These are phyloP conservation scores for Salticus scenicus DNA, from an alignment of 2,888 invertebrate genomes.

Conservation along the genomic window DNA sequence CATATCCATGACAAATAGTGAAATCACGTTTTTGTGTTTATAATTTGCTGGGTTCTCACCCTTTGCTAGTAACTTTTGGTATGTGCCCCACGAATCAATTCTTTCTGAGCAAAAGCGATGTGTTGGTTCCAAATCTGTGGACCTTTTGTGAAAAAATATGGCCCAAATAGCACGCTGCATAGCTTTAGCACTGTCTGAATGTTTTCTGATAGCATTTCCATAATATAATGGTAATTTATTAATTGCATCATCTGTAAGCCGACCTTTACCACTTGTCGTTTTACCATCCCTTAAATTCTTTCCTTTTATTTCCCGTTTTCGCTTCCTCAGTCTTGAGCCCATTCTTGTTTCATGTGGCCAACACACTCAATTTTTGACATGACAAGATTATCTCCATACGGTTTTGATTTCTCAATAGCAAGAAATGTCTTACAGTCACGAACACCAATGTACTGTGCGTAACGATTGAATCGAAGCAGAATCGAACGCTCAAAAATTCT, in stretches of 20 bases:
- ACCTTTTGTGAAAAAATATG: not conserved
- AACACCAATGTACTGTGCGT: conserved; percentile 19
- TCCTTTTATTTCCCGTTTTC: not conserved
- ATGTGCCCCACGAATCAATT: not conserved
- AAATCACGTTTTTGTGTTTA: not conserved
- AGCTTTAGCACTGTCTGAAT: not conserved
- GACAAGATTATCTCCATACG: not conserved
- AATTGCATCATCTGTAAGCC: conserved; percentile 9
- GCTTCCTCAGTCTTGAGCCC: not conserved
- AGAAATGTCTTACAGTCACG: conserved; percentile 15
- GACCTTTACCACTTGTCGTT: not conserved
- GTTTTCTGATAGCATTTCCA: conserved; percentile 14
- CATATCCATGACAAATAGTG: not conserved
- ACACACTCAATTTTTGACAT: conserved; percentile 12
- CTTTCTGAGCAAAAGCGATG: conserved; percentile 6
- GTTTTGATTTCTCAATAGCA: not conserved
- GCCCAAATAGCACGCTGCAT: conserved; percentile 26
- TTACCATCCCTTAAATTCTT: conserved; percentile 20
- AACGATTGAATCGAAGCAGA: not conserved
- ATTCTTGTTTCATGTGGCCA: not conserved
- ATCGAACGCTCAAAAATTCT: not conserved
- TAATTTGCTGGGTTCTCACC: not conserved
- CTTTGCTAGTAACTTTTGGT: not conserved
- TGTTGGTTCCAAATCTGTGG: not conserved
- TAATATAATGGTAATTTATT: not conserved